A percentile compares a stretch with the other conserved stretches of the same genome.
phyloP scores from a whole-genome alignment of 92 coral and sea anemone species.

The Zoanthus sansibaricus region DNA sequence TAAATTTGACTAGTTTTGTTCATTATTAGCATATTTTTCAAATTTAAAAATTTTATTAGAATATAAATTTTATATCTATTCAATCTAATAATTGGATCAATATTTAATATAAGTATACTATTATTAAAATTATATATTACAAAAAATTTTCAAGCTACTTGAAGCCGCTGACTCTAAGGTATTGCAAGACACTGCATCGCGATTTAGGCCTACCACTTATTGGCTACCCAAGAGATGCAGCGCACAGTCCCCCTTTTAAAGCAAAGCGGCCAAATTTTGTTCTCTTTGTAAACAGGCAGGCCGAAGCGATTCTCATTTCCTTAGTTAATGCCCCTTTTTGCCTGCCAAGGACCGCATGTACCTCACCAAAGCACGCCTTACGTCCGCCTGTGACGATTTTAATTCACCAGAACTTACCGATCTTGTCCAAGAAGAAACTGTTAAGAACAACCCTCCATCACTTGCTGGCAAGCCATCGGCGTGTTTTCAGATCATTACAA shows the following conservation, averaged over 20 bases:
- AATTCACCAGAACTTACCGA: neutral
- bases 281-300: neutral
- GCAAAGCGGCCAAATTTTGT: neutral
- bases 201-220: neutral
- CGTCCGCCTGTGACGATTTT: neutral
- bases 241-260: neutral
- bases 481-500: constrained; percentile 4
- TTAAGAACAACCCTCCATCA: neutral
- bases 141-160: neutral
- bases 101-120: too few relatives aligned
- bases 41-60: too few relatives aligned
- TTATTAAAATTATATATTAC: too few relatives aligned
- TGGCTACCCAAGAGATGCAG: neutral
- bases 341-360: constrained; percentile 1
- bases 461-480: constrained; percentile 18
- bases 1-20: too few relatives aligned
- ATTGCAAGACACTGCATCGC: neutral
- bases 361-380: neutral
- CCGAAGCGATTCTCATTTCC: neutral
- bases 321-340: neutral
- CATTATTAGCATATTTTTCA: too few relatives aligned
- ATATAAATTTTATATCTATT: too few relatives aligned
- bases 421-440: neutral
- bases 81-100: too few relatives aligned
- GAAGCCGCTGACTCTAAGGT: constrained; percentile 21